Conservation (phyloP, 2,113 vertebrate genomes). For the Cyanistes caeruleus region DNA sequence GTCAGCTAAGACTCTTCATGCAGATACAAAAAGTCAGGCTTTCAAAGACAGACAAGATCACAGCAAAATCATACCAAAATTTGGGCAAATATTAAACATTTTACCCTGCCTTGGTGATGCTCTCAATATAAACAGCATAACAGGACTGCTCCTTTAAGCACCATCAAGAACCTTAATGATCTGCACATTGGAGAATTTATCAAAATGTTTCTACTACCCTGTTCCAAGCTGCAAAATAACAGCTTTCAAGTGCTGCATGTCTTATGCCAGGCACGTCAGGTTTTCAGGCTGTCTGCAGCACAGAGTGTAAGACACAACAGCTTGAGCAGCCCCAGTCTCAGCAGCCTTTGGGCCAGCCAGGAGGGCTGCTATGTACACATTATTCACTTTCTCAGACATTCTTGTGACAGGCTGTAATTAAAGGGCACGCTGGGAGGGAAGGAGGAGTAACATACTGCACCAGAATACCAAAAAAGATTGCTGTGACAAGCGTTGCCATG, state of each 20-base stretch:
- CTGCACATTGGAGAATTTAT: conserved; percentile 19
- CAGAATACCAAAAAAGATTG: neutral
- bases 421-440: neutral
- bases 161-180: neutral
- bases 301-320: conserved; percentile 15
- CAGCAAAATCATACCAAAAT: neutral
- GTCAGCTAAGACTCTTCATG: neutral
- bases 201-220: conserved; percentile 32
- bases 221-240: conserved; percentile 35
- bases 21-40: neutral
- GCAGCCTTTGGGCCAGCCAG: neutral
- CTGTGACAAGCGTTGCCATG: neutral
- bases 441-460: conserved; percentile 2
- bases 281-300: conserved; percentile 17
- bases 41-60: neutral
- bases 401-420: conserved; percentile 50
- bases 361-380: conserved; percentile 4
- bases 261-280: neutral
- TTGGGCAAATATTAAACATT: neutral
- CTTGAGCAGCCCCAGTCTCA: neutral
- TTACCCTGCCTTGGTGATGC: neutral
- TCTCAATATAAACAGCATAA: neutral
- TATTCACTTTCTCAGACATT: conserved; percentile 39
- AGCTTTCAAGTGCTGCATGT: neutral
- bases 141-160: neutral